Base-by-base conservation (phyloP, 2,888 invertebrate species). In the Thecophora atra region DNA sequence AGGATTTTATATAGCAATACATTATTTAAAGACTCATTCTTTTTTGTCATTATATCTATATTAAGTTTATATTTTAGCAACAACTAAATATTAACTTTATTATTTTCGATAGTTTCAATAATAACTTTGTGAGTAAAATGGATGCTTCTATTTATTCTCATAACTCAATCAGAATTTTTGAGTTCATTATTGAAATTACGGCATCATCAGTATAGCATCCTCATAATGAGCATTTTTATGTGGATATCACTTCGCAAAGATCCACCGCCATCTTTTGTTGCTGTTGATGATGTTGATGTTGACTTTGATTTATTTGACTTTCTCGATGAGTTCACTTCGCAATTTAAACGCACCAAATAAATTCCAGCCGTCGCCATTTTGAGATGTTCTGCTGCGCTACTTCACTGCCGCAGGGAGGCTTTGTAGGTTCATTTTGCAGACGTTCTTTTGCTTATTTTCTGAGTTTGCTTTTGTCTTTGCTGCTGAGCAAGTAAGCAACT, bases 401-500 rank as follows among this genome's bases (percentile, higher is more conserved):
- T 54, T 47, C 1, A 30, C n/a, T 3, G 5, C 13, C n/a, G n/a
- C n/a, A n/a, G n/a, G n/a, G n/a, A 47, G 30, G 30, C 62, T 63
- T 19, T 28, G 6, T 19, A 30, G 56, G 52, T 62, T 15, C 42
- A n/a, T n/a, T n/a, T 15, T 44, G 15, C 37, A n/a, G 26, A 7
- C 30, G 51, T 47, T 63, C 30, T 37, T 58, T 37, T 58, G 24
- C n/a, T 69, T 7, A 30, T 70, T 69, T 47, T 30, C 51, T 24
- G 30, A 30, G 58, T 72, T 78, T 78, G 76, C 28, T 64, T 47
- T 64, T 64, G 44, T 24, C 19, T 26, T 19, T 60, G 68, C 62
- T 77, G 78, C 75, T 58, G 58, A 58, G 58, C 28, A 58, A 58
- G 58, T 26, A 58, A 58, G 78, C 77, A 79, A 79, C 78, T 81